A percentile compares a stretch with the other conserved stretches of the same genome.
Conservation (phyloP, 2,888 invertebrate genomes). For the Eudemis profundana region DNA sequence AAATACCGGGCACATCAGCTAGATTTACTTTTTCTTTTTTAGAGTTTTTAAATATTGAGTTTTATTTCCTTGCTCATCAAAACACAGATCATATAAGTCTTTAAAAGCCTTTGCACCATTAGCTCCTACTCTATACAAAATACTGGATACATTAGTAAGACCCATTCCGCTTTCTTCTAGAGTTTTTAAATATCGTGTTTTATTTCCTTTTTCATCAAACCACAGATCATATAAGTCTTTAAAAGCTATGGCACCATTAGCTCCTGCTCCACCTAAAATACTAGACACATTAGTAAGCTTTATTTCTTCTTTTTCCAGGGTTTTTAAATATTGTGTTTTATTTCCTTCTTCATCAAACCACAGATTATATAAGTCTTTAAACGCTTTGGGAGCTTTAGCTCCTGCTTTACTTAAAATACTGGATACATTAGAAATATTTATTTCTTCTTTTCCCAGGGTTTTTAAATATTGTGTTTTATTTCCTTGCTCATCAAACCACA, state of each 20-base stretch:
- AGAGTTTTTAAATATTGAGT: conserved; percentile 49
- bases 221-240: too few species aligned
- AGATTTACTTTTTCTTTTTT: conserved; percentile 47
- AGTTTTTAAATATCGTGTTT: too few species aligned
- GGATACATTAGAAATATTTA: conserved; percentile 51
- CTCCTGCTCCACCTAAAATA: conserved; percentile 53
- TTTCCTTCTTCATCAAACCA: too few species aligned
- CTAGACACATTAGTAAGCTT: conserved; percentile 48
- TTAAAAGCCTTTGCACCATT: conserved; percentile 50
- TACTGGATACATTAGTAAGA: conserved; percentile 47
- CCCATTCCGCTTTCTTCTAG: conserved; percentile 45
- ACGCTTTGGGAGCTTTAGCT: conserved; percentile 51
- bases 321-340: too few species aligned
- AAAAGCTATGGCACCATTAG: conserved; percentile 45
- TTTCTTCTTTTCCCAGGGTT: too few species aligned
- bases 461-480: conserved; percentile 48
- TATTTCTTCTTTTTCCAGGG: conserved; percentile 45
- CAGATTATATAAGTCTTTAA: conserved; percentile 55
- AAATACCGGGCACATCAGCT: conserved; percentile 49
- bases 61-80: conserved; percentile 53
- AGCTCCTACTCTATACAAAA: too few species aligned
- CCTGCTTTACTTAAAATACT: conserved; percentile 53
- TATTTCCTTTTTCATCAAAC: too few species aligned
- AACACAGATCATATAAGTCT: conserved; percentile 55
- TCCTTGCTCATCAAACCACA: conserved; percentile 40